Evolutionary conservation across 2,797 vertebrate species (phyloP).

Genomic region (Tapera naevia): DNA sequence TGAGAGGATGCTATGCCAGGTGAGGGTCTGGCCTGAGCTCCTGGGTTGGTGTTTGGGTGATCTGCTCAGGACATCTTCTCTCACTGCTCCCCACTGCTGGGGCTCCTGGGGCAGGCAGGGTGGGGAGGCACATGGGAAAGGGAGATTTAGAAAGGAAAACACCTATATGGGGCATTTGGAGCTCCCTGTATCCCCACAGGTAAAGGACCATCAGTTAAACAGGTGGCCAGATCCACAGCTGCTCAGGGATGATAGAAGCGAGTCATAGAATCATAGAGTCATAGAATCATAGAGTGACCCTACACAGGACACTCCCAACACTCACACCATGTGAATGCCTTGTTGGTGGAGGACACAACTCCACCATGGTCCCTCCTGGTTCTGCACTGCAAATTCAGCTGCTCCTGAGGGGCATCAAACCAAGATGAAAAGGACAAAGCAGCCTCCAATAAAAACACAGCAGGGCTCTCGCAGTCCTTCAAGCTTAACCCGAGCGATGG

Average conservation of each 20-base stretch:
- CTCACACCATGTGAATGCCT: no score
- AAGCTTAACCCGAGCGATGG: background rate
- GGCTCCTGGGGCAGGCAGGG: background rate
- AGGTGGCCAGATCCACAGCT: background rate
- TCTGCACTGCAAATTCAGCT: background rate
- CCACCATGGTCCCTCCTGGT: background rate
- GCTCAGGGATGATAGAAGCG: background rate
- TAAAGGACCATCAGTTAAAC: background rate
- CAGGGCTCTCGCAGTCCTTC: background rate
- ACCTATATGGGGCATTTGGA: accelerated
- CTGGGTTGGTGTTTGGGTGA: background rate
- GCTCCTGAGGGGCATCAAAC: background rate
- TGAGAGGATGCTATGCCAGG: background rate
- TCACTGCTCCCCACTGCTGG: background rate
- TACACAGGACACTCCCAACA: no score
- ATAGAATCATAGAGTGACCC: no score
- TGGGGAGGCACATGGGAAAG: accelerated
- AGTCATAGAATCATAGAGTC: no score
- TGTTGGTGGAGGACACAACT: background rate
- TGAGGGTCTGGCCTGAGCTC: background rate
- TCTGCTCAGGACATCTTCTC: background rate
- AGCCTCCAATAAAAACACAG: accelerated
- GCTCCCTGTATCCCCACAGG: background rate
- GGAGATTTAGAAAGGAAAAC: background rate
- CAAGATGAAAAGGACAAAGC: background rate